phyloP scores from a whole-genome alignment of 1,140 invertebrate species.

The Bradynema listronoti region DNA sequence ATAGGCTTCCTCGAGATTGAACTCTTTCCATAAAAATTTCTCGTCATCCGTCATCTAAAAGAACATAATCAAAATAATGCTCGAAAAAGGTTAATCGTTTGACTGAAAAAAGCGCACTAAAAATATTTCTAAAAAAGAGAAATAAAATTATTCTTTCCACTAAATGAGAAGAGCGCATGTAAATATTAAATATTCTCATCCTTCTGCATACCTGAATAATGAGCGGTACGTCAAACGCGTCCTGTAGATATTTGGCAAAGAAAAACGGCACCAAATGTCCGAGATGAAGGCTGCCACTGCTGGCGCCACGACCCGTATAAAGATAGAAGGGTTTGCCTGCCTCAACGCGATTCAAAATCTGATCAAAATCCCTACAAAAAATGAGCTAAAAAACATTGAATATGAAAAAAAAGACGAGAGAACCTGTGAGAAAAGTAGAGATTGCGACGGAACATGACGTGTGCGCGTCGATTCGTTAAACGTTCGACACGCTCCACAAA shows the following conservation, averaged over 20 bases:
- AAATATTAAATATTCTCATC: background rate
- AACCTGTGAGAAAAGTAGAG: constrained; percentile 92
- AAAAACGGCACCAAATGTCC: constrained; percentile 95
- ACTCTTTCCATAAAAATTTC: constrained; percentile 91
- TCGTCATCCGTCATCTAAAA: constrained; percentile 92
- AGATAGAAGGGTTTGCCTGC: constrained; percentile 87
- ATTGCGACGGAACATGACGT: constrained; percentile 80
- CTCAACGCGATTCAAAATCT: constrained; percentile 78
- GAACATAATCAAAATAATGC: constrained; percentile 14
- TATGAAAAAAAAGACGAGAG: background rate
- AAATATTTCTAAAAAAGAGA: background rate
- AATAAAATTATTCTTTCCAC: background rate
- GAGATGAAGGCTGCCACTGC: constrained; percentile 88
- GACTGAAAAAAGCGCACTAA: background rate
- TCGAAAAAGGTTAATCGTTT: background rate
- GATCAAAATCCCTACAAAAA: constrained; percentile 61
- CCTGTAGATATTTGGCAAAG: constrained; percentile 94
- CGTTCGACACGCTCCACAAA: constrained; percentile 78
- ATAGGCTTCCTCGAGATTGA: constrained; percentile 79
- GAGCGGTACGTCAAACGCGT: constrained; percentile 89
- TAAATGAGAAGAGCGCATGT: constrained; percentile 1
- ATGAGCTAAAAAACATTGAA: constrained; percentile 28
- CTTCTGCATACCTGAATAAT: constrained; percentile 59
- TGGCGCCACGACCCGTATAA: constrained; percentile 93
- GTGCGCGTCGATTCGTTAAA: constrained; percentile 76